Base-by-base conservation (phyloP, 2,888 invertebrate genomes). In the Pediacus dermestoides region DNA sequence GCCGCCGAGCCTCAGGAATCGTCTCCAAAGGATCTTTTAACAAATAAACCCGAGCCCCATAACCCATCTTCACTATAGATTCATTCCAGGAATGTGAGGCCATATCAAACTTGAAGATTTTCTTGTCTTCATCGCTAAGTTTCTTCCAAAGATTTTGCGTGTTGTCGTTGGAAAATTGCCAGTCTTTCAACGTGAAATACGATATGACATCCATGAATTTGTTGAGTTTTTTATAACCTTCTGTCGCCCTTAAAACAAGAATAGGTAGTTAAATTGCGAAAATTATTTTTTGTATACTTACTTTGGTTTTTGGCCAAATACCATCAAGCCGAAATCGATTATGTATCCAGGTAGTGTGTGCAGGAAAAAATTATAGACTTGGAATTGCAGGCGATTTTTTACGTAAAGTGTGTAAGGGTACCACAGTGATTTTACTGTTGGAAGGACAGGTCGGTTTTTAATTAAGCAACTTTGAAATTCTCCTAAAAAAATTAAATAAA, bases 181-280 rank as follows among this genome's bases (percentile, higher is more conserved):
- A 92, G 42, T 85, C 79, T 44, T 80, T 77, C 4, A 75, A 80
- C 2, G 85, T 80, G 70, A 91, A 91, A 66, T 85, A 89, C 53
- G 83, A 78, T 25, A 90, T 70, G 0, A 82, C 82, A 33, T 78
- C 75, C 52, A 84, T 77, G 34, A 88, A 77, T 36, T 78, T 80
- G 67, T 85, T 83, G 39, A 90, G 78, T 63, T 82, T 83, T 42
- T 37, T 21, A 16, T 39, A 39, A 8, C 27, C 34, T 22, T 39
- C 34, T 11, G 25, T 26, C 34, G 34, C 7, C 12, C 34, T 39
- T 15, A 14, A 42, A 41, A 16, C 33, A 23, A 12, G 33, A n/a
- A 25, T 23, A 33, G 22, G 25, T 15, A 33, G 22, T 13, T 33
- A 22, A 33, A 15, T 22, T 22, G 33, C 22, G 21, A 21, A 23